A percentile compares a stretch with the other conserved stretches of the same genome.
Conservation (phyloP, 2,888 invertebrate species). For the Pammene fasciana region DNA sequence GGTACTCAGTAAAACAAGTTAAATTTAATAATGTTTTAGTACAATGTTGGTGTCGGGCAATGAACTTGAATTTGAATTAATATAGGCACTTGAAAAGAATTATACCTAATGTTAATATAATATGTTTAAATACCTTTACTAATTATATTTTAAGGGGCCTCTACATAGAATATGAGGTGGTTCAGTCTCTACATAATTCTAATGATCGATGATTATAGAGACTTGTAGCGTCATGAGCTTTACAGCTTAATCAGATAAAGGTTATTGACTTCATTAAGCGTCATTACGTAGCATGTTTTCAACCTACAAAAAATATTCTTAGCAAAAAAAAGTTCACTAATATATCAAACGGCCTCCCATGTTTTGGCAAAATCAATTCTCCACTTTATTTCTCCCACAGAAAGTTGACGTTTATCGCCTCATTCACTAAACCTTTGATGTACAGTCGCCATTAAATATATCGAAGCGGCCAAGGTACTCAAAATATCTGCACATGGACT, state of each 20-base stretch:
- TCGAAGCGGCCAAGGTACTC: too few relatives aligned
- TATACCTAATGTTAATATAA: too few relatives aligned
- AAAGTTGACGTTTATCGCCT: slow-evolving; percentile 18
- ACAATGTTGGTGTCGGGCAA: too few relatives aligned
- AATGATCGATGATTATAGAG: slow-evolving; percentile 10
- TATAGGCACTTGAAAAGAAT: too few relatives aligned
- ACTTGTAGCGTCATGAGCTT: neutral
- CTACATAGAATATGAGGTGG: neutral
- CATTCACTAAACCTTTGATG: slow-evolving; percentile 20
- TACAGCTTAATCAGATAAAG: neutral
- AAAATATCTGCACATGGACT: too few relatives aligned
- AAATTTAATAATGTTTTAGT: too few relatives aligned
- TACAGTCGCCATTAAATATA: too few relatives aligned
- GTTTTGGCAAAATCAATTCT: slow-evolving; percentile 26
- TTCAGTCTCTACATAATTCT: neutral
- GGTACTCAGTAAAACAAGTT: too few relatives aligned
- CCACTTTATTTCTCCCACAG: slow-evolving; percentile 8
- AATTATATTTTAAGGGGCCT: neutral
- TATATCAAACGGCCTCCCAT: neutral
- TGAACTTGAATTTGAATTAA: too few relatives aligned
- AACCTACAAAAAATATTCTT: neutral
- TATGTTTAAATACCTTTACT: neutral
- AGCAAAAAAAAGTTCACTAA: neutral
- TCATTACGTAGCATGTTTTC: slow-evolving; percentile 2
- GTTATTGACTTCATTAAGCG: slow-evolving; percentile 15